Conservation (phyloP, 2,113 vertebrate genomes). For the Heterotis niloticus region DNA sequence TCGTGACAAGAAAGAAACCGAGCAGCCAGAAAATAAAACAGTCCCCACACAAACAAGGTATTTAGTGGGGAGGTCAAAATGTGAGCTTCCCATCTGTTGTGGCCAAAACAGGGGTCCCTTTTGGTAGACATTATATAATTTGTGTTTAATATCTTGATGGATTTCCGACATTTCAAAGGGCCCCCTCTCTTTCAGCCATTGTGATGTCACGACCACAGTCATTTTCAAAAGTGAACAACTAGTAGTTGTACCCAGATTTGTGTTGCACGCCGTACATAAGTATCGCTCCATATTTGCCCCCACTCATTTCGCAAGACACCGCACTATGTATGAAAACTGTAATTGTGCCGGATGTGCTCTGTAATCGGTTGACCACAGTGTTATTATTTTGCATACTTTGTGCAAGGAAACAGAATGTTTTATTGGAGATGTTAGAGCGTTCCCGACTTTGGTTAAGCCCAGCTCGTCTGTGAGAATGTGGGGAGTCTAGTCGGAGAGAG, state of each 20-base stretch:
- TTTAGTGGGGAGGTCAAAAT: background rate
- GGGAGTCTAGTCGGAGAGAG: background rate
- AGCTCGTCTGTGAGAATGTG: conserved; percentile 37
- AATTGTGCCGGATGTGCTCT: conserved; percentile 36
- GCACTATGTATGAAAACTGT: conserved; percentile 38
- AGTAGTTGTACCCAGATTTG: background rate
- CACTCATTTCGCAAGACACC: conserved; percentile 18
- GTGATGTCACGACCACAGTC: conserved; percentile 16
- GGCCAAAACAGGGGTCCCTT: background rate
- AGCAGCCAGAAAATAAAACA: background rate
- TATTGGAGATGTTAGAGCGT: conserved; percentile 40
- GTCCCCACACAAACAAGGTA: background rate
- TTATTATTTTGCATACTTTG: conserved; percentile 45
- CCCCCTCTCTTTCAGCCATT: background rate
- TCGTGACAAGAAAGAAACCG: background rate
- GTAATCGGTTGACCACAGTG: conserved; percentile 42
- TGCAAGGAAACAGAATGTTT: conserved; percentile 41
- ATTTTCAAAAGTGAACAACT: conserved; percentile 21
- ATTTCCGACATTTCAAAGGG: background rate
- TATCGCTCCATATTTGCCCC: background rate
- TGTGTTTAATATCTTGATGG: conserved; percentile 8
- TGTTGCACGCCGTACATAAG: conserved; percentile 3
- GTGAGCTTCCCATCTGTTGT: background rate
- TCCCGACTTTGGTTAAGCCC: conserved; percentile 28
- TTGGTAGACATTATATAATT: conserved; percentile 9